Base-by-base conservation (phyloP, 2,888 invertebrate species). In the Sinodicranocentrus sp. region DNA sequence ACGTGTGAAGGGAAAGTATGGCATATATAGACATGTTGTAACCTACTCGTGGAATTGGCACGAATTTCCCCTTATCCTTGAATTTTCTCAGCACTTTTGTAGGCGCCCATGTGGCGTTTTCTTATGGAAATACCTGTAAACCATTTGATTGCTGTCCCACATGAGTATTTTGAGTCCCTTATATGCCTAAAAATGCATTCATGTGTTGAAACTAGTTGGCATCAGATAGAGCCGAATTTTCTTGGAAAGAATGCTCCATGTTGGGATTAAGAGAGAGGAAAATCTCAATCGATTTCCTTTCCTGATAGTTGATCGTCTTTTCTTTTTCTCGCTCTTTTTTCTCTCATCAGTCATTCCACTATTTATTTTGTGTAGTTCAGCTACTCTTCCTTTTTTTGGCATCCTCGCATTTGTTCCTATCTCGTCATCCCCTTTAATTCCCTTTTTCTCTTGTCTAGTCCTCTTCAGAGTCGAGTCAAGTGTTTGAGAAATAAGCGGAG, bases 201-300 rank as follows among this genome's bases (percentile, higher is more conserved):
- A n/a, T 39, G 39, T 8, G 13, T 39, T 39, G 39, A 48, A 48
- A 48, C 48, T 48, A 48, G 48, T 48, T 59, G 21, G 59, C 25
- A 25, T 59, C 10, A 59, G n/a, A 33, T 8, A 33, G 33, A n/a
- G n/a, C n/a, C n/a, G n/a, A n/a, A n/a, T n/a, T n/a, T n/a, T n/a
- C n/a, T n/a, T 33, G 10, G 33, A 6, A 33, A 33, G 10, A 33
- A 33, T 33, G 33, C 10, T 33, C 33, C 33, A 33, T n/a, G n/a
- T n/a, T n/a, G n/a, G n/a, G n/a, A n/a, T n/a, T n/a, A n/a, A 25
- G 15, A 17, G 23, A 25, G 15, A 6, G 19, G 52, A 70, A 52
- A 70, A 52, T 70, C 26, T 70, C 70, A 70, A 70, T 70, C 70
- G 70, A 70, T 70, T 70, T 70, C 70, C 52, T 52, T 52, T 70